Evolutionary conservation across 2,888 invertebrate species (phyloP).

Genomic region (Drosophila histrio): DNA sequence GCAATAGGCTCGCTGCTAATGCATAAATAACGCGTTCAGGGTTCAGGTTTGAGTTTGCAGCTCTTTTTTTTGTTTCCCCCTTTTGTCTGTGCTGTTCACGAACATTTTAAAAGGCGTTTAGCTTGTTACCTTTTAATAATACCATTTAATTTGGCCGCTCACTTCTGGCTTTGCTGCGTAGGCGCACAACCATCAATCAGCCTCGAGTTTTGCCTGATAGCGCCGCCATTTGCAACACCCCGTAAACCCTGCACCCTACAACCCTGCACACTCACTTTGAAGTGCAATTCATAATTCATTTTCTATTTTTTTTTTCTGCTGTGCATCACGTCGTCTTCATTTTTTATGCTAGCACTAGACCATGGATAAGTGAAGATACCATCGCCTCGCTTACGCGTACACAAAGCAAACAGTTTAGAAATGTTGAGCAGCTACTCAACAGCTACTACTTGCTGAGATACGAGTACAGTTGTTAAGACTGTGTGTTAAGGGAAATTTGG

Average conservation of each 20-base stretch:
- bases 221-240: conserved; percentile 40
- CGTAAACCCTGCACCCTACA: background rate
- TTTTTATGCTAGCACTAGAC: conserved; percentile 57
- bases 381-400: conserved; percentile 13
- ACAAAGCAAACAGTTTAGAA: conserved; percentile 2
- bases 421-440: conserved; percentile 3
- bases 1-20: conserved; percentile 64
- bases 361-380: conserved; percentile 49
- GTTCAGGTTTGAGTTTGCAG: conserved; percentile 24
- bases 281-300: conserved; percentile 75
- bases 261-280: conserved; percentile 37
- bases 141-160: conserved; percentile 71
- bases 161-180: conserved; percentile 58
- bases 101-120: conserved; percentile 79
- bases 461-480: background rate
- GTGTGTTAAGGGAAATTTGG: too few species aligned
- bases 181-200: conserved; percentile 78
- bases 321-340: conserved; percentile 66
- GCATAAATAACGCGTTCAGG: conserved; percentile 71
- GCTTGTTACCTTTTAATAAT: conserved; percentile 80
- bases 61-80: conserved; percentile 26
- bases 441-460: background rate
- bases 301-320: conserved; percentile 48
- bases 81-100: conserved; percentile 38
- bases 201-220: conserved; percentile 37